These are phyloP conservation scores for Leptopilina syphax DNA, from an alignment of 2,888 invertebrate species.

Conservation along the genomic window DNA sequence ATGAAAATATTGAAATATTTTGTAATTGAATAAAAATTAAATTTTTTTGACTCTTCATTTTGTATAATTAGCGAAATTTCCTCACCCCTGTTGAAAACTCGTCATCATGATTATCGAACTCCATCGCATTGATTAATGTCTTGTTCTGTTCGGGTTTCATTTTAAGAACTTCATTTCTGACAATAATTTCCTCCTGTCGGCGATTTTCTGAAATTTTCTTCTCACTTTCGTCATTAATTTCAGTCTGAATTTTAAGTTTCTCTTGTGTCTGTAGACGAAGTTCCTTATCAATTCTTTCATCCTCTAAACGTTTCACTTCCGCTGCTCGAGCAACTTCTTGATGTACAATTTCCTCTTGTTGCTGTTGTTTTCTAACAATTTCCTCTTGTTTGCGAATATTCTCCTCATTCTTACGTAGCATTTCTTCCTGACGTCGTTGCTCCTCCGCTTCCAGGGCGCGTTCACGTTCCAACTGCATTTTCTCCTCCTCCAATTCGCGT, in stretches of 20 bases:
- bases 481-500: conserved; percentile 77
- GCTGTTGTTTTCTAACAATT: conserved; percentile 67
- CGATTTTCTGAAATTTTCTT: conserved; percentile 67
- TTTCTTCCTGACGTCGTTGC: conserved; percentile 69
- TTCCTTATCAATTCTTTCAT: conserved; percentile 64
- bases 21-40: too few species aligned
- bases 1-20: too few species aligned
- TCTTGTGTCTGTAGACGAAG: conserved; percentile 64
- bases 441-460: conserved; percentile 70
- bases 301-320: conserved; percentile 63
- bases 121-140: conserved; percentile 57
- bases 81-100: conserved; percentile 72
- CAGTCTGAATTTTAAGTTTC: conserved; percentile 66
- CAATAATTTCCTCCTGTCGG: conserved; percentile 78
- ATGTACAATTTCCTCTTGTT: conserved; percentile 59
- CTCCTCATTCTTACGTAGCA: conserved; percentile 72
- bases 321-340: conserved; percentile 63
- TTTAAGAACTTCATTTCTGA: conserved; percentile 74
- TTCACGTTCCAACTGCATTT: conserved; percentile 77
- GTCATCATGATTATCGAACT: conserved; percentile 65
- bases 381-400: conserved; percentile 70
- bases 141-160: conserved; percentile 61
- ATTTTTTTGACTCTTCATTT: too few species aligned
- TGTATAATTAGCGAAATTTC: background rate
- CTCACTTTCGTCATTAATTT: conserved; percentile 71